These are phyloP conservation scores for Asobara japonica DNA, from an alignment of 1,140 invertebrate genomes.

Conservation along the genomic window DNA sequence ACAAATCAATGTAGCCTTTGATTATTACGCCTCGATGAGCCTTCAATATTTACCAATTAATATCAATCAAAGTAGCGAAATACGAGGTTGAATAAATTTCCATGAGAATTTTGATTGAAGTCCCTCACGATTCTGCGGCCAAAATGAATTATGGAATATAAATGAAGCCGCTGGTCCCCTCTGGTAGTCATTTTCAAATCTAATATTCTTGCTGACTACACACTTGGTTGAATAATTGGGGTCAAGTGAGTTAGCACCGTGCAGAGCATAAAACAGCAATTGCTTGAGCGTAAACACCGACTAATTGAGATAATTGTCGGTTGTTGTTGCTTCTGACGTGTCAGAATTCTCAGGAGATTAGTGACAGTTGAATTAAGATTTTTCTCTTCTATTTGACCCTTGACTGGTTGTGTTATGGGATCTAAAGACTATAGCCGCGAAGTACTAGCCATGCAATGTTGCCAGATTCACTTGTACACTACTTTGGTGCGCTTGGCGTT, in stretches of 20 bases:
- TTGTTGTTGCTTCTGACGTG: not conserved
- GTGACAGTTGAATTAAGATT: not conserved
- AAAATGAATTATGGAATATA: not conserved
- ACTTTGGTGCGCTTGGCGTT: too few relatives aligned
- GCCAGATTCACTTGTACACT: too few relatives aligned
- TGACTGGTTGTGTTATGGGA: too few relatives aligned
- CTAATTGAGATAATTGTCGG: conserved; percentile 1
- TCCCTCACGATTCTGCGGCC: not conserved
- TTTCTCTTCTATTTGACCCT: too few relatives aligned
- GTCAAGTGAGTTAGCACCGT: not conserved
- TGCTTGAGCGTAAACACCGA: not conserved
- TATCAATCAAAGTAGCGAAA: too few relatives aligned
- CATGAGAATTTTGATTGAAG: not conserved
- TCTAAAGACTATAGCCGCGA: too few relatives aligned
- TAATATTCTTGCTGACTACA: not conserved
- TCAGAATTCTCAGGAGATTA: not conserved
- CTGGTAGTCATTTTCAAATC: conserved; percentile 8
- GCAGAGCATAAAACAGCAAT: not conserved
- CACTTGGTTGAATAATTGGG: conserved; percentile 2
- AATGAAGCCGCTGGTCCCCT: not conserved
- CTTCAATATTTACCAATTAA: not conserved
- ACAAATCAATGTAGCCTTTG: not conserved
- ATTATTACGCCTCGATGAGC: not conserved
- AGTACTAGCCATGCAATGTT: too few relatives aligned
- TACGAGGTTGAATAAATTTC: too few relatives aligned